A percentile compares a stretch with the other conserved stretches of the same genome.
These are phyloP conservation scores for Dyspetes luteomarginatus DNA, from an alignment of 2,888 invertebrate species.

Conservation along the genomic window DNA sequence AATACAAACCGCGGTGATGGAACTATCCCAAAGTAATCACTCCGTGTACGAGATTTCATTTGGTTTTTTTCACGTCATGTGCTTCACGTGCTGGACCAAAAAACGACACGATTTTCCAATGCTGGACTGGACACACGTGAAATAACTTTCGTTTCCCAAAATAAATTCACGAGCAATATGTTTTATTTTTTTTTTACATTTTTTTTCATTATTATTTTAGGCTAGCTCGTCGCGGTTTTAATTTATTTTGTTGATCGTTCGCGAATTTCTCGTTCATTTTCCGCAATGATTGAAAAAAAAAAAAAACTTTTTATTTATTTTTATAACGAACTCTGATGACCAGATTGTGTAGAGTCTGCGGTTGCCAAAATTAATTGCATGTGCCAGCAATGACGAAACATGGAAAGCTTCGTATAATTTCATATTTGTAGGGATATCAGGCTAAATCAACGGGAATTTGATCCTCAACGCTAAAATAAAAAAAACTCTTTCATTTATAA, in stretches of 20 bases:
- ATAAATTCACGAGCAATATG: conserved; percentile 18
- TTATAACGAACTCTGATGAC: not conserved
- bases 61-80: conserved; percentile 25
- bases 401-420: not conserved
- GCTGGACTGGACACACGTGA: conserved; percentile 22
- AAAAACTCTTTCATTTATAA: no score
- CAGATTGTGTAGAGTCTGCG: conserved; percentile 3
- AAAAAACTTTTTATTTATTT: not conserved
- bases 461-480: no score
- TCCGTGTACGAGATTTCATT: conserved; percentile 32
- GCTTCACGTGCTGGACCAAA: conserved; percentile 23
- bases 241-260: conserved; percentile 25
- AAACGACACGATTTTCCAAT: conserved; percentile 44
- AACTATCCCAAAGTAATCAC: conserved; percentile 55
- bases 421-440: no score
- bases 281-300: conserved; percentile 13
- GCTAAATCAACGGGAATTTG: no score
- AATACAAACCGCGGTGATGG: conserved; percentile 35
- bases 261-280: conserved; percentile 44
- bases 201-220: not conserved
- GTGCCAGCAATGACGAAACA: conserved; percentile 37
- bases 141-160: conserved; percentile 26
- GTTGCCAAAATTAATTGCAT: conserved; percentile 3
- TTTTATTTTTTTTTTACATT: not conserved
- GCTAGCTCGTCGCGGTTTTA: conserved; percentile 22